These are phyloP conservation scores for Latrodectus elegans DNA, from an alignment of 2,888 invertebrate species.

Conservation along the genomic window DNA sequence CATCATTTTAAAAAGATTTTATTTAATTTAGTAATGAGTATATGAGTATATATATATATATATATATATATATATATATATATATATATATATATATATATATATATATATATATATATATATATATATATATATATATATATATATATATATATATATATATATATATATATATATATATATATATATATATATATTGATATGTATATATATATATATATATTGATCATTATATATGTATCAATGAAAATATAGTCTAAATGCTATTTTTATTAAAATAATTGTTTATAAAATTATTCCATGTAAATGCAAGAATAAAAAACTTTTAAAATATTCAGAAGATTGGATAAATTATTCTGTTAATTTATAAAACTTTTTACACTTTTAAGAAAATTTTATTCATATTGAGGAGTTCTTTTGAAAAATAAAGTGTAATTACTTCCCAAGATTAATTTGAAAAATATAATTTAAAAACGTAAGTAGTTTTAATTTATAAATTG, in stretches of 20 bases:
- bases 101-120: background rate
- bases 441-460: no score
- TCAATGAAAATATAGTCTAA: background rate
- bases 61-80: background rate
- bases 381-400: no score
- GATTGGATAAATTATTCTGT: no score
- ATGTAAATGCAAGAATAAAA: no score
- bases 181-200: background rate
- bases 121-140: background rate
- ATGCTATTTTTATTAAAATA: no score
- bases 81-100: background rate
- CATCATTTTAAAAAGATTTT: background rate
- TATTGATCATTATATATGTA: slow-evolving; percentile 7
- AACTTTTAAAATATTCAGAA: no score
- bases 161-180: background rate
- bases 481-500: no score
- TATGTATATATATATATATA: slow-evolving; percentile 8
- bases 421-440: no score
- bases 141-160: slow-evolving; percentile 1
- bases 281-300: no score
- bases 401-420: no score
- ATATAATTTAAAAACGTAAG: no score
- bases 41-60: background rate
- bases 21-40: background rate
- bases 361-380: no score